Base-by-base conservation (phyloP, 2,888 invertebrate species). In the Eugnorisma glareosa region DNA sequence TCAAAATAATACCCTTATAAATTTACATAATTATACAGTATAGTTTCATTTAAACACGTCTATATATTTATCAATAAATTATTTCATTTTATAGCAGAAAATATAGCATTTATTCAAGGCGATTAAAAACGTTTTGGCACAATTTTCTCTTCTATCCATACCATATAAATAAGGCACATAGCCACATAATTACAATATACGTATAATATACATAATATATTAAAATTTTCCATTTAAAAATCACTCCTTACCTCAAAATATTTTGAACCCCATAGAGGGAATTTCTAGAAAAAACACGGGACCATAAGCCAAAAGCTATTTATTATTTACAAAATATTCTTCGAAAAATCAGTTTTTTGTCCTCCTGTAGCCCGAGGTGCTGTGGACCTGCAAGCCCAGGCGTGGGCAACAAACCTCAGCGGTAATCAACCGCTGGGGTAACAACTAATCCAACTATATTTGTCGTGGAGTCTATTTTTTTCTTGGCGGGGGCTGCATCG, bases 81-180 rank as follows among this genome's bases (percentile, higher is more conserved):
- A 85, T 77, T 82, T 80, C 66, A 82, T 81, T 83, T 79, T 70
- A 79, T 82, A 90, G 90, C 89, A 82, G 79, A 85, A 79, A 84
- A 88, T 74, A 87, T 88, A 83, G 82, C 83, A 86, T 79, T 88
- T 70, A 76, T 79, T 85, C 80, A 89, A 90, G 90, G 90, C 91
- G 87, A 88, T 87, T 86, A 86, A 86, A 83, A 87, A 86, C 85
- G 75, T 71, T 94, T 94, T 94, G 94, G 94, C 94, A 94, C 94
- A 81, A 79, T 85, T 88, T 86, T 81, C 76, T 85, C 85, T 79
- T 81, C 82, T 87, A 84, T 86, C 82, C 18, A 40, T 64, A 40
- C 10, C 90, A 82, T 83, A 88, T 92, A 93, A 89, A 91, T 95
- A 95, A 95, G 95, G 95, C 95, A 95, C 95, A 88, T 92, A 83